Evolutionary conservation across 2,888 invertebrate species (phyloP).

Genomic region (Tetheella fluctuosa): DNA sequence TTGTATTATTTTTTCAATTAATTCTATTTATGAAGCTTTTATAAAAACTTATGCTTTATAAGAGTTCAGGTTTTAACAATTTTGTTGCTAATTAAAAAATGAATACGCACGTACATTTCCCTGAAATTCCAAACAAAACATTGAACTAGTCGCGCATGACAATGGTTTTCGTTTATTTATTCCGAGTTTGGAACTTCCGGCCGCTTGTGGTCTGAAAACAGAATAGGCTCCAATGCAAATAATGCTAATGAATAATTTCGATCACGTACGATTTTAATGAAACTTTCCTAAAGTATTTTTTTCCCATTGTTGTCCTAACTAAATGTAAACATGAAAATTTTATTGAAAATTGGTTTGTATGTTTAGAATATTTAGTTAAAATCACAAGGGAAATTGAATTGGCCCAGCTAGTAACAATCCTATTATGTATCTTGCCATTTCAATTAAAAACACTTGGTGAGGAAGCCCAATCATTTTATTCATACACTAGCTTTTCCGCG

Average conservation of each 20-base stretch:
- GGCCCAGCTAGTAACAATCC: no score
- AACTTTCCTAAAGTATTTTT: constrained; percentile 23
- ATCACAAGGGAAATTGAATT: neutral
- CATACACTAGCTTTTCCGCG: no score
- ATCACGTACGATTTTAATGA: constrained; percentile 29
- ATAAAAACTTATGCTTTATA: no score
- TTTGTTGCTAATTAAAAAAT: no score
- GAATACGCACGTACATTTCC: neutral
- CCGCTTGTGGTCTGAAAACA: neutral
- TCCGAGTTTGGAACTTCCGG: neutral
- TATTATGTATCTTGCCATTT: no score
- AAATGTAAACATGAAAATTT: constrained; percentile 2
- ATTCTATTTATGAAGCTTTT: no score
- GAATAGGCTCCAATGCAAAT: neutral
- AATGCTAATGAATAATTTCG: constrained; percentile 27
- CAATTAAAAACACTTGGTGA: no score
- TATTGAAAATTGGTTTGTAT: neutral
- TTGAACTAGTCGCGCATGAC: neutral
- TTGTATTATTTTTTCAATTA: no score
- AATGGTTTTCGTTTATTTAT: neutral
- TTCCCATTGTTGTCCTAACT: neutral
- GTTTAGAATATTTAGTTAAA: neutral
- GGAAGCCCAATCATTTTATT: no score
- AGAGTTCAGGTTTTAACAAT: no score
- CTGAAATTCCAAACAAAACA: neutral